Base-by-base conservation (phyloP, 1,140 invertebrate genomes). In the Lepidotrigona ventralis region DNA sequence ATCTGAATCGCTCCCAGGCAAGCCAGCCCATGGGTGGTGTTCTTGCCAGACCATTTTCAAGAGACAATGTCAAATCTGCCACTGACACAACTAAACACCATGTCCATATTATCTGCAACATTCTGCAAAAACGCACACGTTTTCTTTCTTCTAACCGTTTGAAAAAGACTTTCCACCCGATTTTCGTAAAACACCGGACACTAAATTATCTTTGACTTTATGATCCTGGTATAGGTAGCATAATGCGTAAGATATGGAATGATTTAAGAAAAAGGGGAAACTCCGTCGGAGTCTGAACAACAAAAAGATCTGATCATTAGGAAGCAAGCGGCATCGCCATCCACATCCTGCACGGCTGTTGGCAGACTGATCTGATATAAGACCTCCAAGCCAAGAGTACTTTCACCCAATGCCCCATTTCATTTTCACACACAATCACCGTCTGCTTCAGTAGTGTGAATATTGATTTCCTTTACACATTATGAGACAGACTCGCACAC, bases 21-120 rank as follows among this genome's bases (percentile, higher is more conserved):
- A 99, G 95, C 98, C 98, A 99, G 56, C 96, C 96, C 96, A 97
- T 97, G 0, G 98, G 98, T 33, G 98, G 98, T 81, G 97, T 98
- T 78, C 95, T 94, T 11, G 96, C 97, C 85, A 98, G 91, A 14
- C 98, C 98, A 96, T 98, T 98, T 86, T 98, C 97, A 84, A 98
- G 94, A 82, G 90, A 94, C 19, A 69, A 51, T 56, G 58, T 82
- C 39, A 89, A 79, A 70, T 76, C 79, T 53, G 79, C 70, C 77
- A 78, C 74, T 54, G 76, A 87, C 79, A 86, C 74, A 79, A 91
- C 79, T 64, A 88, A 71, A 71, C 87, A 88, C 85, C 85, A 87
- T 83, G 83, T 87, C 87, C 86, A 81, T 79, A 88, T 76, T 81
- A 84, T 87, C 76, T 80, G 86, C 81, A 76, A 85, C 84, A 85